Base-by-base conservation (phyloP, 1,140 invertebrate genomes). In the Pentalonia nigronervosa region DNA sequence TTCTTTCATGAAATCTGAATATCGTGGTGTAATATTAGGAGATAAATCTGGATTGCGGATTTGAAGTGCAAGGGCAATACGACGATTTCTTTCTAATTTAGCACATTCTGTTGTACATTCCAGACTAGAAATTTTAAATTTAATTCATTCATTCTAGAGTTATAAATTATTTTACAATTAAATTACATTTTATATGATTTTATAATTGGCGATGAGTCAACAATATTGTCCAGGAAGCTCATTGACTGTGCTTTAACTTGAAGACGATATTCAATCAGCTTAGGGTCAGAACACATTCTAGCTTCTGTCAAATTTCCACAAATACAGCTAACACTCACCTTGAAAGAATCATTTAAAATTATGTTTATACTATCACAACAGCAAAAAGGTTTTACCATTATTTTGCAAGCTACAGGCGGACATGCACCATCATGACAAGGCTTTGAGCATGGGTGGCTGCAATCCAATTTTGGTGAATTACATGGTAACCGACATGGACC, bases 81-180 rank as follows among this genome's bases (percentile, higher is more conserved):
- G 96, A 50, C 97, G 96, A 95, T 99, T 99, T 88, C 99, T 96
- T 94, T 99, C 98, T 50, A 98, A 95, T 86, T 97, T 95, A 90
- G 97, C 97, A 95, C 99, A 99, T 94, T 99, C 98, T 84, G 99
- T 98, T 95, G 98, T 98, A 95, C 99, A 99, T 94, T 99, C 98
- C 94, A 99, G 95, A 23, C 97, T 97, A 94, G 34, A 95, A 95
- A 94, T 50, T n/a, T 17, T 36, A 21, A 83, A 53, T 84, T 23
- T 21, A 76, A 90, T 45, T 41, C 1, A 89, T 53, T n/a, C 0
- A 45, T 89, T 36, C 25, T 45, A 30, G 7, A 53, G 17, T 17
- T 7, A 60, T 45, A 90, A 67, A 36, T n/a, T 8, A 8, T 8
- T 90, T 17, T 41, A 25, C 30, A 67, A 45, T n/a, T 25, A 20